Evolutionary conservation across 2,888 invertebrate genomes (phyloP).

Genomic region (Chrysina gloriosa): DNA sequence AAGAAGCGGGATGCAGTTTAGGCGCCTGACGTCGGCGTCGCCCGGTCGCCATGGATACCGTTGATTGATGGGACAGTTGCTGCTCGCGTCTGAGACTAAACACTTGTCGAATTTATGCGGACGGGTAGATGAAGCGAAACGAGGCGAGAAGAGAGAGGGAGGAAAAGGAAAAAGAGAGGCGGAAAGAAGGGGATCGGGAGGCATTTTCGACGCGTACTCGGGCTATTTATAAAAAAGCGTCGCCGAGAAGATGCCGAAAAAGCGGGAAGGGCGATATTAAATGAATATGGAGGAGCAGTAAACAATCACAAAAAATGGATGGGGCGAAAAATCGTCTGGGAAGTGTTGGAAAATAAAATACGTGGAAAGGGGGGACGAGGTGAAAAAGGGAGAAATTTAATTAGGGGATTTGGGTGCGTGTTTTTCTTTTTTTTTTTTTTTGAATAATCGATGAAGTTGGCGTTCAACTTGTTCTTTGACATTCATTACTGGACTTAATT

Average conservation of each 20-base stretch:
- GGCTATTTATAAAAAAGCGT: too few relatives aligned
- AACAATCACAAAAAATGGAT: background rate
- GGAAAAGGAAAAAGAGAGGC: background rate
- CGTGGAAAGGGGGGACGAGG: background rate
- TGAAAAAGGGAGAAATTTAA: background rate
- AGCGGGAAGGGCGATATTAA: background rate
- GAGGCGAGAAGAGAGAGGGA: background rate
- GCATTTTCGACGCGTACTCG: background rate
- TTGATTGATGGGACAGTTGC: slow-evolving; percentile 55
- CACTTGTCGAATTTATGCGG: slow-evolving; percentile 59
- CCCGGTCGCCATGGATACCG: slow-evolving; percentile 51
- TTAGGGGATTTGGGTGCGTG: background rate
- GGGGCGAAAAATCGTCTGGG: background rate
- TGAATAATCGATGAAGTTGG: too few relatives aligned
- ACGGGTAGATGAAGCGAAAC: slow-evolving; percentile 29
- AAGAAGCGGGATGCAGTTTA: slow-evolving; percentile 57
- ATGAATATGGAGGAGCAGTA: background rate
- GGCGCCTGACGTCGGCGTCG: slow-evolving; percentile 54
- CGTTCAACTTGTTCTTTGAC: too few relatives aligned
- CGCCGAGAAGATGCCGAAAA: background rate
- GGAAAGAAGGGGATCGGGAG: background rate
- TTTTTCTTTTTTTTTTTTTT: too few relatives aligned
- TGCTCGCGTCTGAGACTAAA: slow-evolving; percentile 53
- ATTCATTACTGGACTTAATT: too few relatives aligned
- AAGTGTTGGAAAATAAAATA: background rate